These are phyloP conservation scores for Sminthurides bifidus DNA, from an alignment of 1,140 invertebrate species.

Conservation along the genomic window DNA sequence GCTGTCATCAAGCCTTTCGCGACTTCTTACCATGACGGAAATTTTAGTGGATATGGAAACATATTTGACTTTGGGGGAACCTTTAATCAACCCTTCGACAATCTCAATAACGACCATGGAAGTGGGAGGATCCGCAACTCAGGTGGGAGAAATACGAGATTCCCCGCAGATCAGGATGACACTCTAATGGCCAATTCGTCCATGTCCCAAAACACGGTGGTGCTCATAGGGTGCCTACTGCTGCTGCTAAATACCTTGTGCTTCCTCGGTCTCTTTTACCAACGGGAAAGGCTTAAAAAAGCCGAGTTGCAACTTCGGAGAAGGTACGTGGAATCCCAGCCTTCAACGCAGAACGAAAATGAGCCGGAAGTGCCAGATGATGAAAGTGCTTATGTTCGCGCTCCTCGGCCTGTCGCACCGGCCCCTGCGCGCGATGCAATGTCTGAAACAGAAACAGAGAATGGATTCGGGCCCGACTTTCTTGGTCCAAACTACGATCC, in stretches of 20 bases:
- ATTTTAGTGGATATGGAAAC: too few relatives aligned
- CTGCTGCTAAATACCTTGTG: slow-evolving; percentile 25
- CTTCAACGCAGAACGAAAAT: background rate
- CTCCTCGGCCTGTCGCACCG: background rate
- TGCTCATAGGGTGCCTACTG: slow-evolving; percentile 25
- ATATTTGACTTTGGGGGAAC: too few relatives aligned
- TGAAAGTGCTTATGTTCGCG: slow-evolving; percentile 6
- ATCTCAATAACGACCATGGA: too few relatives aligned
- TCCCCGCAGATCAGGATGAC: background rate
- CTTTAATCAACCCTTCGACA: background rate
- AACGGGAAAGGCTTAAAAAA: slow-evolving; percentile 24
- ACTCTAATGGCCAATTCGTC: slow-evolving; percentile 3
- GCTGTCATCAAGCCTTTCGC: slow-evolving; percentile 17
- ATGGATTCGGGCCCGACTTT: slow-evolving; percentile 30
- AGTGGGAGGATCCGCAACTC: too few relatives aligned
- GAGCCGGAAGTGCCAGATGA: background rate
- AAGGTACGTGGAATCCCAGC: slow-evolving; percentile 8
- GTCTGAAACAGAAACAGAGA: slow-evolving; percentile 31
- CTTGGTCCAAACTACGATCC: slow-evolving; percentile 29
- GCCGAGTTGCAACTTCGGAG: slow-evolving; percentile 23
- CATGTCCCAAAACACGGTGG: slow-evolving; percentile 21
- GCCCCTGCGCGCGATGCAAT: slow-evolving; percentile 12
- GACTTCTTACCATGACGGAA: background rate
- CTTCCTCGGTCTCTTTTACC: slow-evolving; percentile 31
- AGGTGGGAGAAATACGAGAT: too few relatives aligned